These are phyloP conservation scores for Australoheros scitulus DNA, from an alignment of 2,113 vertebrate genomes.

Conservation along the genomic window DNA sequence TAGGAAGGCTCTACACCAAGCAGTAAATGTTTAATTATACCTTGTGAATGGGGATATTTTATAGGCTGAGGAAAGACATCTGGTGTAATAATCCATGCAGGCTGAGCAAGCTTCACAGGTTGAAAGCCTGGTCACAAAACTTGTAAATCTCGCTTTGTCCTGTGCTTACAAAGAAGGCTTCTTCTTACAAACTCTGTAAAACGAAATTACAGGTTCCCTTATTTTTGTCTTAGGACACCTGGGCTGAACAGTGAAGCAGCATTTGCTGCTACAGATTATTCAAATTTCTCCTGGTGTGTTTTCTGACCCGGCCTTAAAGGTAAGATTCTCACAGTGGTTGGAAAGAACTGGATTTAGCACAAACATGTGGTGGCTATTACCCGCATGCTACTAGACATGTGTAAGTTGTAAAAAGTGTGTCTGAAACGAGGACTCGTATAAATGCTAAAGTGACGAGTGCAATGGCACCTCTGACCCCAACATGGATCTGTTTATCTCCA, in stretches of 20 bases:
- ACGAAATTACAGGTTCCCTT: neutral
- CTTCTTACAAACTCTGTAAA: conserved; percentile 1
- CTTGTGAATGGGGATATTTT: conserved; percentile 56
- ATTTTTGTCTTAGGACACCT: neutral
- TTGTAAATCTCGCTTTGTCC: conserved; percentile 33
- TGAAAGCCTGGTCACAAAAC: conserved; percentile 45
- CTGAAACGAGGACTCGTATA: conserved; percentile 20
- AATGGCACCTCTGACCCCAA: conserved; percentile 32
- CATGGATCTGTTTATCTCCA: conserved; percentile 17
- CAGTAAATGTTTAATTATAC: conserved; percentile 65
- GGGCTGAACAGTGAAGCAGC: neutral
- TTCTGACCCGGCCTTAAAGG: conserved; percentile 17
- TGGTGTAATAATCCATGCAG: conserved; percentile 60
- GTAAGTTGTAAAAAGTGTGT: conserved; percentile 54
- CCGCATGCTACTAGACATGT: conserved; percentile 50
- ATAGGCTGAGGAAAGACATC: conserved; percentile 48
- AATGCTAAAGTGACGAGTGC: conserved; percentile 30
- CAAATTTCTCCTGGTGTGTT: conserved; percentile 13
- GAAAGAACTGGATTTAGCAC: conserved; percentile 41
- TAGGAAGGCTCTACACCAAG: conserved; percentile 12
- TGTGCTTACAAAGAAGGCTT: neutral
- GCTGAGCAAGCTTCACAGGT: conserved; percentile 37
- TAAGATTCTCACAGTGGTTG: conserved; percentile 4
- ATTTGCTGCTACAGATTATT: conserved; percentile 8
- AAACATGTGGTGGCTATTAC: conserved; percentile 53